Percentiles rank a stretch among this genome's conserved stretches.
phyloP scores from a whole-genome alignment of 2,797 vertebrate species.

The Morelia viridis region DNA sequence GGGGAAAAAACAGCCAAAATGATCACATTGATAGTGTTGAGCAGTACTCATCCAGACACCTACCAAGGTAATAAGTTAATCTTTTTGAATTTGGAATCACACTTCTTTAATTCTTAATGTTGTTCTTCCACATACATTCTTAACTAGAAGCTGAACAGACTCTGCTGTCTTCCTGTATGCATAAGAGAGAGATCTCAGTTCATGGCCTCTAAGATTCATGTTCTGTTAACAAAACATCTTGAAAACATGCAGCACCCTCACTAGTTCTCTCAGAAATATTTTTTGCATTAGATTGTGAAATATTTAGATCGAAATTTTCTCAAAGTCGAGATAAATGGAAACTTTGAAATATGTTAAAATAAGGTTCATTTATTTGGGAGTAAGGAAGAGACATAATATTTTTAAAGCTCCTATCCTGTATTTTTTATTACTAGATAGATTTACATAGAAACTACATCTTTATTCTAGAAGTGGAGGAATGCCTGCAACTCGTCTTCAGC shows the following conservation, averaged over 20 bases:
- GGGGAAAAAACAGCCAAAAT: background rate
- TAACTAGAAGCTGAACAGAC: background rate
- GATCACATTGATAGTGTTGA: background rate
- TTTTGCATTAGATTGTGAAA: background rate
- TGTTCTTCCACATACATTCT: background rate
- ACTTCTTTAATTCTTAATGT: background rate
- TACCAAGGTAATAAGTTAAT: background rate
- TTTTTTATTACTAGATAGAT: constrained; percentile 36
- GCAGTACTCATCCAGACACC: background rate
- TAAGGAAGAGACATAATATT: background rate
- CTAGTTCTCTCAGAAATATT: background rate
- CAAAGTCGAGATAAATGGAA: background rate
- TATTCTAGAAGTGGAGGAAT: constrained; percentile 3
- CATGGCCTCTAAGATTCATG: background rate
- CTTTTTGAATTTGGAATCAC: background rate
- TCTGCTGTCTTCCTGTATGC: background rate
- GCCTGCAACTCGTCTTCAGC: background rate
- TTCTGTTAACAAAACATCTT: background rate
- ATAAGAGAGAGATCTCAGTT: background rate
- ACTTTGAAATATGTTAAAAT: constrained; percentile 13
- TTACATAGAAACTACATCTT: background rate
- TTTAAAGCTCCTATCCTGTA: background rate
- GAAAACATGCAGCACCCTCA: background rate
- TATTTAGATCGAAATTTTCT: background rate
- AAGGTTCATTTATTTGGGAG: background rate